A percentile compares a stretch with the other conserved stretches of the same genome.
Evolutionary conservation across 2,113 vertebrate genomes (phyloP).

Genomic region (Circaetus gallicus): DNA sequence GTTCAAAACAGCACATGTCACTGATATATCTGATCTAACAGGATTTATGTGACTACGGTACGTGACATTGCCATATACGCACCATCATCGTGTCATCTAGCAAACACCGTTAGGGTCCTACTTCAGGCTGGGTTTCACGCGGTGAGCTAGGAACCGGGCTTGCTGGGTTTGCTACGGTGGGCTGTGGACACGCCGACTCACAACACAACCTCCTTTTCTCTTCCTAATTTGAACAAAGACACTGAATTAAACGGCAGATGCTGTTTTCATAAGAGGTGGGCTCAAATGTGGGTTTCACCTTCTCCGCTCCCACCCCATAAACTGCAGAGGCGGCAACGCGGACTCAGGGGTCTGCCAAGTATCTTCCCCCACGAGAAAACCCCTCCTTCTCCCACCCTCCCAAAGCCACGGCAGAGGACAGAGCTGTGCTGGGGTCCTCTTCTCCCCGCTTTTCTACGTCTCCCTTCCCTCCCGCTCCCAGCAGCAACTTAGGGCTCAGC

Average conservation of each 20-base stretch:
- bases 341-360: neutral
- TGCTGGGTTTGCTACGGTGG: neutral
- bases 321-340: neutral
- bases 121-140: neutral
- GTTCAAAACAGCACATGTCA: neutral
- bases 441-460: neutral
- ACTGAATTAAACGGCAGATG: neutral
- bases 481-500: neutral
- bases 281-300: neutral
- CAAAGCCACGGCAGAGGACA: neutral
- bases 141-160: neutral
- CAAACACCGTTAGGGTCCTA: neutral
- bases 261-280: neutral
- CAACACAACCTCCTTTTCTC: neutral
- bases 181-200: fast-evolving
- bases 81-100: neutral
- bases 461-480: neutral
- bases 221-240: neutral
- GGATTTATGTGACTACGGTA: neutral
- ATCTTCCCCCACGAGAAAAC: neutral
- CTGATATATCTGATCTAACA: neutral
- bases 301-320: neutral
- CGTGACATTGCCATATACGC: fast-evolving
- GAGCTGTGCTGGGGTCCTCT: neutral
- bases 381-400: neutral